Conservation (phyloP, 2,113 vertebrate species). For the Silurus meridionalis region DNA sequence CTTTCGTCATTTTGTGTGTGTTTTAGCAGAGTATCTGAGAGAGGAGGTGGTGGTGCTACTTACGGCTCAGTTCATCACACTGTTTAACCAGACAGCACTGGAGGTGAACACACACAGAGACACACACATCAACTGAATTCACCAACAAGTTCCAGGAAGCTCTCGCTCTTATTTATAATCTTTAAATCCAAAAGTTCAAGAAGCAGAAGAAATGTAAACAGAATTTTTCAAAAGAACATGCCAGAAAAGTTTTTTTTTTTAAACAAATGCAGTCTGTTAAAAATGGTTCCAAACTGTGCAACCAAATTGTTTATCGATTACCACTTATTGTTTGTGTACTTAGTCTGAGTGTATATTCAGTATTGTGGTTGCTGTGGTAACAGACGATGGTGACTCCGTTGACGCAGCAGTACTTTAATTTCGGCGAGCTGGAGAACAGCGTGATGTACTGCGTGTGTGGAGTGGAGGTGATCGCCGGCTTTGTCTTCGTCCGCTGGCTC, state of each 20-base stretch:
- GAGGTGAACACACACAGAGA: conserved; percentile 66
- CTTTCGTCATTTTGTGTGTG: background rate
- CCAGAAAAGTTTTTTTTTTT: background rate
- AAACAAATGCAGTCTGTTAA: background rate
- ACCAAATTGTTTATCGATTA: background rate
- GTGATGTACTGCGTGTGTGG: conserved; percentile 82
- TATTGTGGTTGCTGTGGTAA: background rate
- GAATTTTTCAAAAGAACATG: background rate
- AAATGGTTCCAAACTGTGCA: background rate
- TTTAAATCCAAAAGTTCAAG: background rate
- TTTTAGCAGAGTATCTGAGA: conserved; percentile 73
- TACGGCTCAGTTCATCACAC: conserved; percentile 78
- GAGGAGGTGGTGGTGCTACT: conserved; percentile 82
- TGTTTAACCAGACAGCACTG: conserved; percentile 82
- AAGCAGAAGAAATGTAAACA: background rate
- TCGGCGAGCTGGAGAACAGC: conserved; percentile 82
- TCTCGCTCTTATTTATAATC: background rate
- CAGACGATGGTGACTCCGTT: conserved; percentile 84
- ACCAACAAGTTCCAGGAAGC: too few species aligned
- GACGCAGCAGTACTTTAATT: conserved; percentile 78
- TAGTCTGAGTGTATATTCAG: background rate
- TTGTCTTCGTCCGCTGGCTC: conserved; percentile 78
- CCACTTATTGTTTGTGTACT: background rate
- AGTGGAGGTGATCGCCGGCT: conserved; percentile 78
- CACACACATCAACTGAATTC: background rate